Conservation (phyloP, 1,140 invertebrate genomes). For the Drosophila pallidifrons region DNA sequence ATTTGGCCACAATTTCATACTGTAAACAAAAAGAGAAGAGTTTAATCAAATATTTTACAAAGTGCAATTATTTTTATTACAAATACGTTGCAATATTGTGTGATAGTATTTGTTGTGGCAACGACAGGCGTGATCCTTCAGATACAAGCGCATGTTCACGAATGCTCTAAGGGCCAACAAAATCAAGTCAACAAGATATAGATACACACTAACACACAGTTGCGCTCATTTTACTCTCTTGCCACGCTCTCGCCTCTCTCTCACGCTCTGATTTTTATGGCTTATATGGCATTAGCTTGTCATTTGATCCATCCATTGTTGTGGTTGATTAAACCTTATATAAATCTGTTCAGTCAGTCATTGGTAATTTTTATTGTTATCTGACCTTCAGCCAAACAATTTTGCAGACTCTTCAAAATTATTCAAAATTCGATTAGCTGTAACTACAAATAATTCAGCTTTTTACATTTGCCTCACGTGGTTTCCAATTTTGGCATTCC, state of each 20-base stretch:
- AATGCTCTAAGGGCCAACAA: conserved; percentile 48
- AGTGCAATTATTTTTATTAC: conserved; percentile 52
- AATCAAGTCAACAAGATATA: conserved; percentile 35
- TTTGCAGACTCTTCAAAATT: conserved; percentile 15
- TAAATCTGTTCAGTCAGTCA: conserved; percentile 33
- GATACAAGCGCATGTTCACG: conserved; percentile 75
- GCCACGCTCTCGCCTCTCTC: conserved; percentile 20
- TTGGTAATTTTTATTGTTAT: conserved; percentile 38
- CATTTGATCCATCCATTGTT: conserved; percentile 47
- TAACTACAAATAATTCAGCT: not conserved
- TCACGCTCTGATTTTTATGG: conserved; percentile 1
- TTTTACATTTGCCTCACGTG: not conserved
- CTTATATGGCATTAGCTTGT: not conserved
- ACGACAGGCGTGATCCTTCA: conserved; percentile 65
- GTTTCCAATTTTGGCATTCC: not conserved
- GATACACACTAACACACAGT: not conserved
- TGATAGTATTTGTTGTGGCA: conserved; percentile 22
- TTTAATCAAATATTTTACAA: not conserved
- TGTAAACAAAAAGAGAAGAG: conserved; percentile 21
- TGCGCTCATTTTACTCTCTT: conserved; percentile 13
- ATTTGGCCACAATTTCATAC: conserved; percentile 84
- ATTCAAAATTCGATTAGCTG: conserved; percentile 16
- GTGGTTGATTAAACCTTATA: conserved; percentile 43
- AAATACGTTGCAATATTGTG: conserved; percentile 49
- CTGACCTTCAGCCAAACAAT: conserved; percentile 19